These are phyloP conservation scores for Antigone vipio DNA, from an alignment of 2,113 vertebrate species.

Conservation along the genomic window DNA sequence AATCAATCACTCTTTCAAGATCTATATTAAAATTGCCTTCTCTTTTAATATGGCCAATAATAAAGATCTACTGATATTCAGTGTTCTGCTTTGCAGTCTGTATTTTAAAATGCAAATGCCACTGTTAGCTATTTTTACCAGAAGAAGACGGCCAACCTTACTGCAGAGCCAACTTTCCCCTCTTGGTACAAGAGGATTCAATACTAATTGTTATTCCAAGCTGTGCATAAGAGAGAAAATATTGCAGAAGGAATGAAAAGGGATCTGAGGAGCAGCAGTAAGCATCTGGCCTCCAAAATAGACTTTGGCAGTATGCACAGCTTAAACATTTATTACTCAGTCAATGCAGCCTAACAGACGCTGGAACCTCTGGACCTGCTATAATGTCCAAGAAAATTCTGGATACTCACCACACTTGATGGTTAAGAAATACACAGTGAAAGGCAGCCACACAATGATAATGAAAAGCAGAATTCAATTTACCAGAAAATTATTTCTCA, in stretches of 20 bases:
- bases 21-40: background rate
- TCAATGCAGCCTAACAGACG: background rate
- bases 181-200: background rate
- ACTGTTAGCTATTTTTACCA: background rate
- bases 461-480: background rate
- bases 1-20: background rate
- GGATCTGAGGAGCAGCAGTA: background rate
- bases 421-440: background rate
- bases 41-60: background rate
- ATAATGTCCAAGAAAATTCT: background rate
- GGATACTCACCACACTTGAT: background rate
- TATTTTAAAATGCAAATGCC: background rate
- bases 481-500: background rate
- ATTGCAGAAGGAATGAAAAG: background rate
- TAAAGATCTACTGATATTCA: background rate
- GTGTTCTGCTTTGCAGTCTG: background rate
- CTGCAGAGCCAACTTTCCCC: background rate
- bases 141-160: background rate
- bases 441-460: background rate
- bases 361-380: background rate
- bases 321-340: background rate
- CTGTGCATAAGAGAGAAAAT: background rate
- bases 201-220: background rate
- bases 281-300: background rate
- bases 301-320: background rate